Base-by-base conservation (phyloP, 2,113 vertebrate species). In the Orientallactaga bullata region DNA sequence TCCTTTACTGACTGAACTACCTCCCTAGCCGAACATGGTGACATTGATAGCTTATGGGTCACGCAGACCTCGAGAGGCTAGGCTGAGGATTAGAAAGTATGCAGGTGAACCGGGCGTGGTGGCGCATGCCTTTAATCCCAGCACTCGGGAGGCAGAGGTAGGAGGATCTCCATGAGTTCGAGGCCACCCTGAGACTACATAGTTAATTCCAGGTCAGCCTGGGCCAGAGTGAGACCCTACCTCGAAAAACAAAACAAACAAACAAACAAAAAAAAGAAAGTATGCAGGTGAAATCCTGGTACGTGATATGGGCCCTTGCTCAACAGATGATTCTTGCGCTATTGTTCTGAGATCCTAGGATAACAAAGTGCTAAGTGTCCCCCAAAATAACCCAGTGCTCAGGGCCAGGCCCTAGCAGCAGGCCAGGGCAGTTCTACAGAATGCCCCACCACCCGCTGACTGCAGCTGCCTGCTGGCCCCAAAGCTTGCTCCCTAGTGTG, bases 11-110 rank as follows among this genome's bases (percentile, higher is more conserved):
- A 55, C 55, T 55, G 55, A 55, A 55, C 55, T 13, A 55, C 12
- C 55, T 55, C 55, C 55, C 55, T 55, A 55, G 55, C 55, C 12
- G 11, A 23, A 47, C 30, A 72, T 13, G 30, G 28, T 58, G 80
- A 84, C 80, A 7, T 7, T 30, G 73, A 32, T 90, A 39, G 24
- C 55, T 95, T 60, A 72, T 58, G 47, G 26, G 26, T 4, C 24
- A 18, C 21, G 69, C 60, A 37, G 37, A 24, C 47, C 84, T 79
- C 63, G 61, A 86, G 18, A 60, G 63, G 65, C 9, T n/a, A 51
- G 12, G 37, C 18, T 66, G 81, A 84, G 72, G 87, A 80, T 95
- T 60, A 94, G 93, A 87, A 74, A 81, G 78, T 73, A 55, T 17
- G 63, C 13, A 71, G 51, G 71, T 85, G 24, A 82, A 78, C n/a